phyloP scores from a whole-genome alignment of 2,888 invertebrate genomes.

The Noctua fimbriata region DNA sequence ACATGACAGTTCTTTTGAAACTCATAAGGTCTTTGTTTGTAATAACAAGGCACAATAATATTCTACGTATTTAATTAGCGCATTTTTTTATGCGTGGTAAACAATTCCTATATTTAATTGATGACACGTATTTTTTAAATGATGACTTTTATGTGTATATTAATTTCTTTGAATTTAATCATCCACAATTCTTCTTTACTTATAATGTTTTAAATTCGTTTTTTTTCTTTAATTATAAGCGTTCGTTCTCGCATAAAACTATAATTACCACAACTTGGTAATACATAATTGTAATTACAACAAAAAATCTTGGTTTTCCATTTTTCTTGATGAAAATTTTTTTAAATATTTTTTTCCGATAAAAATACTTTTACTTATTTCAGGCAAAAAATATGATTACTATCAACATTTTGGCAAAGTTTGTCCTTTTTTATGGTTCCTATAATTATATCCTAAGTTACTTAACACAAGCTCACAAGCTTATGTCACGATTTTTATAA shows the following conservation, averaged over 20 bases:
- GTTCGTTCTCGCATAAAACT: not conserved
- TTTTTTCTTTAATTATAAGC: not conserved
- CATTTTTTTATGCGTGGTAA: not conserved
- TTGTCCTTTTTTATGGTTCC: not conserved
- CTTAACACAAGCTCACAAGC: not conserved
- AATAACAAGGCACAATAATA: not conserved
- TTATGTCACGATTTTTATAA: not conserved
- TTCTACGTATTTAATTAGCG: constrained; percentile 12
- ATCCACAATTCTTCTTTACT: not conserved
- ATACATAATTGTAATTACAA: not conserved
- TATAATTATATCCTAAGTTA: no score
- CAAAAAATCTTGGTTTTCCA: not conserved
- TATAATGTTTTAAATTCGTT: not conserved
- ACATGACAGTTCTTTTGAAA: constrained; percentile 30
- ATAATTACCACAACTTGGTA: no score
- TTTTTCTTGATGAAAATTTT: not conserved
- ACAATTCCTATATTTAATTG: not conserved
- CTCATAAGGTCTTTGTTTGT: not conserved
- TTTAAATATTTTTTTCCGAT: not conserved
- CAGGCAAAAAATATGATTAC: not conserved
- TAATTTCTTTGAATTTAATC: not conserved
- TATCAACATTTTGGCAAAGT: not conserved
- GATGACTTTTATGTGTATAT: not conserved
- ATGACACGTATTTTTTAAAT: not conserved
- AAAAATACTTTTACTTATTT: not conserved